Base-by-base conservation (phyloP, 2,888 invertebrate genomes). In the Torymus auratus region DNA sequence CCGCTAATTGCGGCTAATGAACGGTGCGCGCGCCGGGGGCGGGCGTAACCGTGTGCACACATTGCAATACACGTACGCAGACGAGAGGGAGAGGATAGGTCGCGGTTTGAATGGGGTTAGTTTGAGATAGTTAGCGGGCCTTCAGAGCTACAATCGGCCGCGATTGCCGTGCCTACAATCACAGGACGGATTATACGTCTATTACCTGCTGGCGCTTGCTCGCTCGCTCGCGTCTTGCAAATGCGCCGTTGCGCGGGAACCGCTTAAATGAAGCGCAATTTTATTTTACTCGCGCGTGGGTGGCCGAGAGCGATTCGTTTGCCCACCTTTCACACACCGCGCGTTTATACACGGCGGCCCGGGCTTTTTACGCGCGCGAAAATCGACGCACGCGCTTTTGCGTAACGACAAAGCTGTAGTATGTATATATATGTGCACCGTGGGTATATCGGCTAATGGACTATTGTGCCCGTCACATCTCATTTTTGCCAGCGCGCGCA, bases 121-220 rank as follows among this genome's bases (percentile, higher is more conserved):
- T 90, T 90, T 90, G 90, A 89, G 89, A 89, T 90, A 90, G 90
- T 90, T 90, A 90, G 88, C 88, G 88, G 88, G 89, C 88, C 89
- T 90, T 90, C 89, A 90, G 88, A 87, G 88, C 87, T 87, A 90
- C 90, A 90, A 90, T 90, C 89, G 89, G 85, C 87, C 87, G 85
- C 89, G 89, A 90, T 90, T 89, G 89, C 88, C 88, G 88, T 87
- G 88, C 88, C 88, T 89, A 90, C 88, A 90, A 90, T 90, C 90
- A 89, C 87, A 87, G 87, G 85, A 85, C 86, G 89, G 86, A 89
- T 89, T 89, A 89, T 89, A 88, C 88, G 87, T 88, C 88, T 88
- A 88, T 88, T 87, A 88, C 86, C 65, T 60, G 65, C 65, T 60
- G 65, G 7, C 41, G 41, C 41, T 41, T 7, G 41, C 7, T 5